Percentiles rank a stretch among this genome's conserved stretches.
Evolutionary conservation across 2,113 vertebrate genomes (phyloP).

Genomic region (Malurus elegans): DNA sequence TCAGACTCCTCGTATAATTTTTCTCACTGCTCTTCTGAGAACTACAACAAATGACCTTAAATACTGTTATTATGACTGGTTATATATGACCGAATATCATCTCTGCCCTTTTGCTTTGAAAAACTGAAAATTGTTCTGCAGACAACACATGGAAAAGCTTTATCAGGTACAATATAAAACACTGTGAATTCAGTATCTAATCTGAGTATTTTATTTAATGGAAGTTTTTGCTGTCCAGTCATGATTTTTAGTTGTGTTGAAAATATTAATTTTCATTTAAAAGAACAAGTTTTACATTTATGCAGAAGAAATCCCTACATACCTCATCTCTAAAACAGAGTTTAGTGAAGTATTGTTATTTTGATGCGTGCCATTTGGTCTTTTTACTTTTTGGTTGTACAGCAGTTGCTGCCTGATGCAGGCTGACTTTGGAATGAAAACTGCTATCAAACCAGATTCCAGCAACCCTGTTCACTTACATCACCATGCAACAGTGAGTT

Average conservation of each 20-base stretch:
- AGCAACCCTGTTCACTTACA: neutral
- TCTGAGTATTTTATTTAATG: neutral
- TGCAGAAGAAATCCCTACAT: neutral
- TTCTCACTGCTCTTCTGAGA: neutral
- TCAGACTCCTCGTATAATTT: neutral
- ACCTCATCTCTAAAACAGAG: neutral
- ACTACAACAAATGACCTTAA: neutral
- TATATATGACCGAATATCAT: neutral
- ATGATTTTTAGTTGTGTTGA: neutral
- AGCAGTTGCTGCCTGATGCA: neutral
- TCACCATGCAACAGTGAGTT: fast-evolving
- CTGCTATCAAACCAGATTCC: neutral
- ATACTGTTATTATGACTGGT: neutral
- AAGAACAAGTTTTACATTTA: neutral
- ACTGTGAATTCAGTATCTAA: neutral
- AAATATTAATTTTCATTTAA: neutral
- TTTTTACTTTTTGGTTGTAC: neutral
- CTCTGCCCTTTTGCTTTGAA: neutral
- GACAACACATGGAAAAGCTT: neutral
- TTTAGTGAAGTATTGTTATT: neutral
- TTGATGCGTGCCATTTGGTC: neutral
- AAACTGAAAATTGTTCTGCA: neutral
- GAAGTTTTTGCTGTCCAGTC: neutral
- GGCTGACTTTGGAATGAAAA: neutral
- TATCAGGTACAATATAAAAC: neutral